phyloP scores from a whole-genome alignment of 2,113 vertebrate genomes.

The Chionis minor region DNA sequence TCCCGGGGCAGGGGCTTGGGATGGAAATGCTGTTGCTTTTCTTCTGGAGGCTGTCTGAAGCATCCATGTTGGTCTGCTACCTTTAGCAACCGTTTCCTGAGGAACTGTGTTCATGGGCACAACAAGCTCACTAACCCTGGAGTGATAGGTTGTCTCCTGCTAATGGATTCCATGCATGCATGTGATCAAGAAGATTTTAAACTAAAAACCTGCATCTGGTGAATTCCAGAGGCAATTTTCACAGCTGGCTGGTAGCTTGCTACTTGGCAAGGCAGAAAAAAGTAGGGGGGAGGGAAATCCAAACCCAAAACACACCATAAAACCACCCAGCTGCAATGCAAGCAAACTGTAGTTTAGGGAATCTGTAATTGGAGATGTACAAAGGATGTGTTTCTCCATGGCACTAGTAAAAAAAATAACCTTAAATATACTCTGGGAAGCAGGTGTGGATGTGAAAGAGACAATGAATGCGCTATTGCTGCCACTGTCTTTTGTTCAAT shows the following conservation, averaged over 20 bases:
- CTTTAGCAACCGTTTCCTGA: fast-evolving
- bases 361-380: not conserved
- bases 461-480: not conserved
- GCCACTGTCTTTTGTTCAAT: not conserved
- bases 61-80: fast-evolving
- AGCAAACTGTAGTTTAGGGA: not conserved
- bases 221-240: not conserved
- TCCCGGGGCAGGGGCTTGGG: not conserved
- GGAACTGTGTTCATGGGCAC: not conserved
- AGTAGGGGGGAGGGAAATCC: fast-evolving
- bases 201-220: not conserved
- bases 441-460: not conserved
- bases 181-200: not conserved
- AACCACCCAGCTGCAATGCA: not conserved
- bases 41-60: not conserved
- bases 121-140: not conserved
- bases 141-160: not conserved
- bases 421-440: not conserved
- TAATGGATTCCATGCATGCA: not conserved
- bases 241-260: not conserved
- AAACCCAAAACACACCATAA: not conserved
- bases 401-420: not conserved
- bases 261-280: not conserved
- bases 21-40: not conserved
- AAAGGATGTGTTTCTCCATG: not conserved